Percentiles rank a stretch among this genome's conserved stretches.
Conservation (phyloP, 2,797 vertebrate species). For the Phalanger gymnotis region DNA sequence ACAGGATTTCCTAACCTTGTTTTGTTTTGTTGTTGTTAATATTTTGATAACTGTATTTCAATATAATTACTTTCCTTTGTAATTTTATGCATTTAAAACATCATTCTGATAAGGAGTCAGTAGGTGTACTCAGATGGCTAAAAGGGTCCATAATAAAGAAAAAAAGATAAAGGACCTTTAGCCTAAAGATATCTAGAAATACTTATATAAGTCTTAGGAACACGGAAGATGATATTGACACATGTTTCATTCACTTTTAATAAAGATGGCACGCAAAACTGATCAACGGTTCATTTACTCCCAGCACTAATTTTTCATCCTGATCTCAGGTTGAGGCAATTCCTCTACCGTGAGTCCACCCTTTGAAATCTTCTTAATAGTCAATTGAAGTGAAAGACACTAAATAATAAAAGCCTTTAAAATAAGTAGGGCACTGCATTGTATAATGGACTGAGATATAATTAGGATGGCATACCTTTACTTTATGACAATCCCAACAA, state of each 20-base stretch:
- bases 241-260: slow-evolving; percentile 46
- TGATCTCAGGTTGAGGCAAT: neutral
- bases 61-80: neutral
- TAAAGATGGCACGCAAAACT: slow-evolving; percentile 27
- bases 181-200: neutral
- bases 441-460: neutral
- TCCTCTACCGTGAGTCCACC: neutral
- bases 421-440: neutral
- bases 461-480: neutral
- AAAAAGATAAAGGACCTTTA: neutral
- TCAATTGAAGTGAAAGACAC: neutral
- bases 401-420: neutral
- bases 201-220: neutral
- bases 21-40: neutral
- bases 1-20: neutral
- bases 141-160: neutral
- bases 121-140: neutral
- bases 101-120: neutral
- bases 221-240: neutral
- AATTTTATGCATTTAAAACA: neutral
- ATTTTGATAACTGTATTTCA: neutral
- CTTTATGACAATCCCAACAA: neutral
- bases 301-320: slow-evolving; percentile 33
- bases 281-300: slow-evolving; percentile 9
- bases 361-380: slow-evolving; percentile 4